Conservation (phyloP, 2,888 invertebrate species). For the Hemithea aestivaria region DNA sequence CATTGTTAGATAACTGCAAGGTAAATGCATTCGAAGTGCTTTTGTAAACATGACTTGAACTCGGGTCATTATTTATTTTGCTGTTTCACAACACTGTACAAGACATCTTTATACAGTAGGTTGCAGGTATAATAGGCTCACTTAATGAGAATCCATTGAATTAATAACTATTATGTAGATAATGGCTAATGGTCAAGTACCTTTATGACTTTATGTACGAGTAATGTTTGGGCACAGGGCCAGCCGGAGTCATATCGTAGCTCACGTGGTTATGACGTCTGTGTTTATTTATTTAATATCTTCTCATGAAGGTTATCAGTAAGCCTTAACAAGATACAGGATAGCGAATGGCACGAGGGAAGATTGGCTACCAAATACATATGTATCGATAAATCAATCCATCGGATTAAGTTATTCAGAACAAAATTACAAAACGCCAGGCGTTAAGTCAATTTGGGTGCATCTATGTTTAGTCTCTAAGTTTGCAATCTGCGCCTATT, state of each 20-base stretch:
- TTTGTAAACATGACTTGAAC: slow-evolving; percentile 17
- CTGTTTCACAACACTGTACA: slow-evolving; percentile 14
- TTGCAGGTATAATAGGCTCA: slow-evolving; percentile 10
- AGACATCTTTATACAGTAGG: slow-evolving; percentile 8
- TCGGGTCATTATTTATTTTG: slow-evolving; percentile 12
- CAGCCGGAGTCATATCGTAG: slow-evolving; percentile 11
- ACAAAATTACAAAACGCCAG: too few relatives aligned
- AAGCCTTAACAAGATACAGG: too few relatives aligned
- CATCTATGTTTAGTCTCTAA: too few relatives aligned
- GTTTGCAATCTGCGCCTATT: too few relatives aligned
- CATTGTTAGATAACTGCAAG: slow-evolving; percentile 17
- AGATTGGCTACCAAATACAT: too few relatives aligned
- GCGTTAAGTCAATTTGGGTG: too few relatives aligned
- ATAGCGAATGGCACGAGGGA: too few relatives aligned
- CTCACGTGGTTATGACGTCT: slow-evolving; percentile 5
- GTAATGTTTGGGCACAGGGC: slow-evolving; percentile 24
- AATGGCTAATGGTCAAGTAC: slow-evolving; percentile 11
- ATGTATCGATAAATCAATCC: too few relatives aligned
- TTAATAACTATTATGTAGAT: slow-evolving; percentile 20
- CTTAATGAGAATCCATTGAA: slow-evolving; percentile 17
- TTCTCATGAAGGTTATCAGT: neutral
- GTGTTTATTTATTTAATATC: neutral
- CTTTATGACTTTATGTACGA: too few relatives aligned
- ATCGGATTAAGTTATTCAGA: too few relatives aligned
- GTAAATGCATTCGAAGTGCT: slow-evolving; percentile 15